Percentiles rank a stretch among this genome's conserved stretches.
phyloP scores from a whole-genome alignment of 2,888 invertebrate genomes.

The Brachyopa scutellaris region DNA sequence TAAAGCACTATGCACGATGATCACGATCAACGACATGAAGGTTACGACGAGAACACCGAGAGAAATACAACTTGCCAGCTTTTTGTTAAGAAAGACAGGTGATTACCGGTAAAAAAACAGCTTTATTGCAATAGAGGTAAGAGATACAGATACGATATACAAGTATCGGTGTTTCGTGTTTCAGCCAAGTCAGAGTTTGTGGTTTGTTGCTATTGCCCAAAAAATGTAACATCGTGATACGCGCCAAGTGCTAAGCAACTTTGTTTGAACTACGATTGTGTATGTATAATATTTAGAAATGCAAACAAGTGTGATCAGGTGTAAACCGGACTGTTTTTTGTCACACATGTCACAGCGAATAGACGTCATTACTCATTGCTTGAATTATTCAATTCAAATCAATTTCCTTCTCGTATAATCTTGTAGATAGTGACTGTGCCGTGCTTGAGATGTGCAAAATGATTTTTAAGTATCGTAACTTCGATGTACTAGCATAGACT shows the following conservation, averaged over 20 bases:
- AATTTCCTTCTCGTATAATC: too few species aligned
- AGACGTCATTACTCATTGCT: too few species aligned
- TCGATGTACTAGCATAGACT: too few species aligned
- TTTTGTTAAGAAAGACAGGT: too few species aligned
- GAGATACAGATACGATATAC: neutral
- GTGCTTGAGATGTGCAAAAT: too few species aligned
- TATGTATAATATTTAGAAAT: too few species aligned
- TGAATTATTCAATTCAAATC: too few species aligned
- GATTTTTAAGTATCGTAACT: too few species aligned
- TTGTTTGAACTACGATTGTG: too few species aligned
- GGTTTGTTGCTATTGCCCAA: neutral
- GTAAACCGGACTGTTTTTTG: neutral
- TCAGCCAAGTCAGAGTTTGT: neutral
- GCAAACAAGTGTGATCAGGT: slow-evolving; percentile 1
- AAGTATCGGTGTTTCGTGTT: neutral
- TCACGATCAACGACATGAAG: slow-evolving; percentile 35
- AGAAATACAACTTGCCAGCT: slow-evolving; percentile 14
- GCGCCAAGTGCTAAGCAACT: neutral
- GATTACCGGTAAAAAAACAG: too few species aligned
- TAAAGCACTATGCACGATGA: neutral
- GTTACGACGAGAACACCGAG: slow-evolving; percentile 13
- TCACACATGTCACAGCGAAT: neutral
- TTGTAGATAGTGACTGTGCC: too few species aligned
- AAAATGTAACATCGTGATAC: neutral
- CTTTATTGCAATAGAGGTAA: too few species aligned